Base-by-base conservation (phyloP, 2,888 invertebrate species). In the Chydorus sphaericus region DNA sequence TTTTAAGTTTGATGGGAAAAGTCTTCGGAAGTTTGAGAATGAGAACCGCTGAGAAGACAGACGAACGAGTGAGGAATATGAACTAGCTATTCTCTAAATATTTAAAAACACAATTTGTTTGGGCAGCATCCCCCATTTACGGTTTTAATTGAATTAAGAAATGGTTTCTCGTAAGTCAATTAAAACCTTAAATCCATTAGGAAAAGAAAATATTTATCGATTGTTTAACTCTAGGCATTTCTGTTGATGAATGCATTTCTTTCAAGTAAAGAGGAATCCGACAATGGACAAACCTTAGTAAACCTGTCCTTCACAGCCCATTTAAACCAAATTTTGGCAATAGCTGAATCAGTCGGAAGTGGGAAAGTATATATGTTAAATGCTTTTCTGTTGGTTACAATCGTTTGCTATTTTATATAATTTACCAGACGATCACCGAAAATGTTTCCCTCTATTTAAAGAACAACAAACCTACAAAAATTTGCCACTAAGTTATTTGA, bases 281-380 rank as follows among this genome's bases (percentile, higher is more conserved):
- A n/a, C n/a, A n/a, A n/a, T 23, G 53, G 37, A 18, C 33, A 36
- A 6, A 48, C 49, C 5, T 49, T 57, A 16, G 28, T 37, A 16
- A 28, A 55, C 38, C 29, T 58, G 30, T 44, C 52, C 14, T 52
- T 37, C 16, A 23, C 28, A 26, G 53, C 31, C 23, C 30, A 33
- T 23, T 53, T 48, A n/a, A 53, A 53, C 18, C 53, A 72, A 44
- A 63, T 74, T 28, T 76, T 83, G 58, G 82, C 82, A 10, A 75
- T 86, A 31, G 80, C 86, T 52, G 86, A 86, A 8, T 76, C 82
- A 54, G 85, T 86, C 1, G 86, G 85, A 7, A 73, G 81, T 31
- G 86, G 85, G 51, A 87, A 86, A 75, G 77, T 76, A 65, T n/a
- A n/a, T n/a, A n/a, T n/a, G n/a, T n/a, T n/a, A n/a, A n/a, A n/a